phyloP scores from a whole-genome alignment of 1,140 invertebrate genomes.

The Pomacea maculata region DNA sequence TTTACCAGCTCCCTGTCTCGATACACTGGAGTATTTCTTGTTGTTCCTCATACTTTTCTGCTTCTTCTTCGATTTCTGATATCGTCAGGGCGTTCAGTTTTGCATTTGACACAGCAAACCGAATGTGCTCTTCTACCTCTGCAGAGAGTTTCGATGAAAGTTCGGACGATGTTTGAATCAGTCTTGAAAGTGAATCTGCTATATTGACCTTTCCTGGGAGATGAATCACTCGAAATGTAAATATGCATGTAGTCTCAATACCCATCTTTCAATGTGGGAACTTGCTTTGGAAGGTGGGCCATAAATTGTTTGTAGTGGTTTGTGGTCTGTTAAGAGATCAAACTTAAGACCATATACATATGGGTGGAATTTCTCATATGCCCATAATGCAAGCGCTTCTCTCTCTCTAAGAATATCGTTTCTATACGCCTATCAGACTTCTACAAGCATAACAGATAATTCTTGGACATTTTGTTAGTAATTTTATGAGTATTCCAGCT shows the following conservation, averaged over 20 bases:
- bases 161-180: neutral
- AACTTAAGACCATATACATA: slow-evolving; percentile 64
- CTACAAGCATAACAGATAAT: slow-evolving; percentile 45
- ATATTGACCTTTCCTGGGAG: slow-evolving; percentile 27
- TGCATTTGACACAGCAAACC: slow-evolving; percentile 14
- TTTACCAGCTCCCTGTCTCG: neutral
- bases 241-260: slow-evolving; percentile 38
- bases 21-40: neutral
- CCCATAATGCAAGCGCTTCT: slow-evolving; percentile 64
- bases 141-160: slow-evolving; percentile 1
- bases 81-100: slow-evolving; percentile 23
- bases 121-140: slow-evolving; percentile 26
- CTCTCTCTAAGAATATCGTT: slow-evolving; percentile 62
- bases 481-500: slow-evolving; percentile 25
- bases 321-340: slow-evolving; percentile 61
- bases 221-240: slow-evolving; percentile 30
- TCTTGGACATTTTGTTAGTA: slow-evolving; percentile 18
- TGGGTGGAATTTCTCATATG: slow-evolving; percentile 61
- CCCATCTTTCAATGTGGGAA: slow-evolving; percentile 42
- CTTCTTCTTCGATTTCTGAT: slow-evolving; percentile 20
- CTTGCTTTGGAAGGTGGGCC: slow-evolving; percentile 36
- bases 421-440: slow-evolving; percentile 31
- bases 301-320: slow-evolving; percentile 44
- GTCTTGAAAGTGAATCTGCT: slow-evolving; percentile 36
- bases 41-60: slow-evolving; percentile 7